phyloP scores from a whole-genome alignment of 2,797 vertebrate genomes.

The Geotrypetes seraphini region DNA sequence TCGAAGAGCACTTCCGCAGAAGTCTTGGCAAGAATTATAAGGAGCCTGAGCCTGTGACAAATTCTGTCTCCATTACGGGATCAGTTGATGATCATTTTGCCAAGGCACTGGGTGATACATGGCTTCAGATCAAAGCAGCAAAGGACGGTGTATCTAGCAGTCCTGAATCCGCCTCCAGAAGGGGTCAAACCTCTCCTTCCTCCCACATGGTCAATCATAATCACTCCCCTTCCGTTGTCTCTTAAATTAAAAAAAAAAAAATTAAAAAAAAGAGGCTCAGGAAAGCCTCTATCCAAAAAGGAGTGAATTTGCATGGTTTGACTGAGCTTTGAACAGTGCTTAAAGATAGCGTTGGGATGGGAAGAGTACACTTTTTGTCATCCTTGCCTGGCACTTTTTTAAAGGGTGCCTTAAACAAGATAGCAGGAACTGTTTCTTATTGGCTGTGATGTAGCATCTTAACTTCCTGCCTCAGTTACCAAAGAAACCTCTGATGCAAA shows the following conservation, averaged over 20 bases:
- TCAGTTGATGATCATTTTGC: slow-evolving; percentile 96
- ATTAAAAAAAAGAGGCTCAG: no score
- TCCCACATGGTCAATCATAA: slow-evolving; percentile 88
- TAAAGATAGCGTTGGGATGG: slow-evolving; percentile 36
- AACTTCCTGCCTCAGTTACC: slow-evolving; percentile 79
- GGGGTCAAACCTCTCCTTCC: slow-evolving; percentile 85
- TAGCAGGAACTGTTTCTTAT: slow-evolving; percentile 49
- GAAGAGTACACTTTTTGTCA: no score
- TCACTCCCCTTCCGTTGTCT: slow-evolving; percentile 91
- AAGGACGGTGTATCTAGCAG: slow-evolving; percentile 67
- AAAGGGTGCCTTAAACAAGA: slow-evolving; percentile 53
- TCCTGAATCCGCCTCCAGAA: slow-evolving; percentile 70
- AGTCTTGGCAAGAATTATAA: slow-evolving; percentile 97
- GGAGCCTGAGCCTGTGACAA: slow-evolving; percentile 83
- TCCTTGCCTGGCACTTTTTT: slow-evolving; percentile 55
- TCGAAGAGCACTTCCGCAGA: slow-evolving; percentile 94
- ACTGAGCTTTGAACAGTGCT: slow-evolving; percentile 67
- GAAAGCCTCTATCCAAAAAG: slow-evolving; percentile 1
- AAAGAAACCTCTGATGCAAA: slow-evolving; percentile 83
- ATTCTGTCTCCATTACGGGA: slow-evolving; percentile 94
- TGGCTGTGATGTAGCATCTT: slow-evolving; percentile 45
- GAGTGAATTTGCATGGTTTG: slow-evolving; percentile 55
- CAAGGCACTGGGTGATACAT: slow-evolving; percentile 94
- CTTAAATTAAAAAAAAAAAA: slow-evolving; percentile 74
- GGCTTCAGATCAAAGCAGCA: slow-evolving; percentile 93